Evolutionary conservation across 92 coral and sea anemone species (phyloP), one percentile per base, ranked within the genome.

Genomic region (Diadumene lineata): DNA sequence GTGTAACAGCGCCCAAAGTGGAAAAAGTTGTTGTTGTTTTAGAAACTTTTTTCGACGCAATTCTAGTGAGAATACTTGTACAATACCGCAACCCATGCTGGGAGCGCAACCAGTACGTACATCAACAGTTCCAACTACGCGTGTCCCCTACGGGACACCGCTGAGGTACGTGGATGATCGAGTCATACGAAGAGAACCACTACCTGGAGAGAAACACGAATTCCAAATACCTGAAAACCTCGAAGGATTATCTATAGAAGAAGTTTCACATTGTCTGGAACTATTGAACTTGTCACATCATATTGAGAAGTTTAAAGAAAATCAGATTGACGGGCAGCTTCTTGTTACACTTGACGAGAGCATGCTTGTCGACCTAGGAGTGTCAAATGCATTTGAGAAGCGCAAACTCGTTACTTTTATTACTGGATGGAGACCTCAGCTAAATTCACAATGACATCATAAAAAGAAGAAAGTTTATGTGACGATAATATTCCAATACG

Each of bases 341-440:
- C 58, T 85, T 17, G 22, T 25, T 8, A 23, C 29, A 0, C 73
- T 85, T n/a, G 55, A 55, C 13, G 63, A 68, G 25, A 67, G 43
- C 0, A 22, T 28, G 46, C 63, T 85, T 1, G 19, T 16, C 0
- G 30, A 69, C 8, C 74, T 85, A 11, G 85, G 86, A 24, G 82
- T 82, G 13, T 30, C 0, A 34, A 60, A 38, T 30, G n/a, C 31
- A 34, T 75, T 82, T 21, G 77, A 82, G 10, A 31, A 24, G 27
- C 1, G 16, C 18, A 82, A 69, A 32, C 13, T 82, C 18, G 44
- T 60, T 25, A 76, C 60, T 50, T 82, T 82, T 61, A 75, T 82
- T 13, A 62, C 27, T 1, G 81, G 86, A 57, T 82, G 86, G 86
- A 82, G 86, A 66, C 86, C 86, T 0, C 50, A 21, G 23, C 19